Evolutionary conservation across 1,140 invertebrate species (phyloP).

Genomic region (Neuroterus valhalla): DNA sequence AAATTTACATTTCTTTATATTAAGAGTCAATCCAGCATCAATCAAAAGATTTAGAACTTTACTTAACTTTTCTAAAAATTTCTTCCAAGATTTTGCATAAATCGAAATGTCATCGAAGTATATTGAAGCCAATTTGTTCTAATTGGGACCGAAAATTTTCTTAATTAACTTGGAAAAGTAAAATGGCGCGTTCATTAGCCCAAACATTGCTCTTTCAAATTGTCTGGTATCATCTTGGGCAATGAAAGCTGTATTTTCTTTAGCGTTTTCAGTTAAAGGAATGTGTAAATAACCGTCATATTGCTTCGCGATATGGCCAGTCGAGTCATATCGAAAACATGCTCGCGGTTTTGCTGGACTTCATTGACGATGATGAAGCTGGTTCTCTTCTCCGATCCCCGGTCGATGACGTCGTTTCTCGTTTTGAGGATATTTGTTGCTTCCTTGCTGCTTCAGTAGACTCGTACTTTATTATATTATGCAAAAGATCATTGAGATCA

Average conservation of each 20-base stretch:
- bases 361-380: no score
- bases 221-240: background rate
- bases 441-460: no score
- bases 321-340: no score
- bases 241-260: slow-evolving; percentile 31
- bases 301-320: no score
- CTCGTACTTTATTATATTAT: no score
- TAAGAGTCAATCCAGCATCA: background rate
- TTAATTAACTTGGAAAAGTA: no score
- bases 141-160: background rate
- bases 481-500: no score
- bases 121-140: background rate
- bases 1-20: background rate
- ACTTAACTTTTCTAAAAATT: background rate
- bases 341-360: no score
- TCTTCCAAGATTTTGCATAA: background rate
- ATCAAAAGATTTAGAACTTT: background rate
- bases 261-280: slow-evolving; percentile 12
- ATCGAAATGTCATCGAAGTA: background rate
- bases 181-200: no score
- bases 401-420: no score
- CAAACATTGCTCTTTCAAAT: slow-evolving; percentile 29
- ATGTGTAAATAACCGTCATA: slow-evolving; percentile 31
- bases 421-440: no score
- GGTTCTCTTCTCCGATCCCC: no score